These are phyloP conservation scores for Cossypha polioptera DNA, from an alignment of 2,797 vertebrate species.

Conservation along the genomic window DNA sequence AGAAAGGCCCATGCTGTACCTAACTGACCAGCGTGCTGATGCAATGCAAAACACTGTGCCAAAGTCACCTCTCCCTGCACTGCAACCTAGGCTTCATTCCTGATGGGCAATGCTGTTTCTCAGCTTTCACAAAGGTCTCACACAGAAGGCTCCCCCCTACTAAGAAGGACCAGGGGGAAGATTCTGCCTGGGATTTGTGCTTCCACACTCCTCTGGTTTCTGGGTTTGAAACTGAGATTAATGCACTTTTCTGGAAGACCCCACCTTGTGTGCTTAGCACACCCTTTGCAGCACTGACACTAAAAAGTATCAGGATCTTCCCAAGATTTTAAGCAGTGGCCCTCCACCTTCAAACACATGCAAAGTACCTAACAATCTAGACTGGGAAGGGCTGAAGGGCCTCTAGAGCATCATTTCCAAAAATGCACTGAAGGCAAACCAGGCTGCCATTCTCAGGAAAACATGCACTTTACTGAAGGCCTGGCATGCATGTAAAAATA, in stretches of 20 bases:
- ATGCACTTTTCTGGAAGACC: background rate
- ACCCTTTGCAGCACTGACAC: background rate
- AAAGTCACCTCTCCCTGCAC: background rate
- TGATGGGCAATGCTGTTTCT: background rate
- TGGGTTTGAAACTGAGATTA: background rate
- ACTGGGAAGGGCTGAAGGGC: background rate
- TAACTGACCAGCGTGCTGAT: background rate
- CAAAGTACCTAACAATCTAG: background rate
- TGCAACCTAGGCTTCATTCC: background rate
- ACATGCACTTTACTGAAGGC: background rate
- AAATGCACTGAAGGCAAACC: background rate
- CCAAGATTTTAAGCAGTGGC: background rate
- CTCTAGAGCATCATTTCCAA: background rate
- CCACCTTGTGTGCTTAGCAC: background rate
- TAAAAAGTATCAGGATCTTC: background rate
- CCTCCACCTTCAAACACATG: background rate
- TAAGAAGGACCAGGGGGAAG: background rate
- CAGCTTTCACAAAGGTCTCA: background rate
- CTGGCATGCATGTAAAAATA: conserved; percentile 54
- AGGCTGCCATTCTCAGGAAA: background rate
- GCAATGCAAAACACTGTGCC: background rate
- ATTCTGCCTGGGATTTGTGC: background rate
- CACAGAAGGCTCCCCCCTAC: background rate
- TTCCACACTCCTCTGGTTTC: background rate
- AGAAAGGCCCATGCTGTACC: conserved; percentile 24